phyloP scores from a whole-genome alignment of 2,888 invertebrate genomes.

The Lordiphosa andalusiaca region DNA sequence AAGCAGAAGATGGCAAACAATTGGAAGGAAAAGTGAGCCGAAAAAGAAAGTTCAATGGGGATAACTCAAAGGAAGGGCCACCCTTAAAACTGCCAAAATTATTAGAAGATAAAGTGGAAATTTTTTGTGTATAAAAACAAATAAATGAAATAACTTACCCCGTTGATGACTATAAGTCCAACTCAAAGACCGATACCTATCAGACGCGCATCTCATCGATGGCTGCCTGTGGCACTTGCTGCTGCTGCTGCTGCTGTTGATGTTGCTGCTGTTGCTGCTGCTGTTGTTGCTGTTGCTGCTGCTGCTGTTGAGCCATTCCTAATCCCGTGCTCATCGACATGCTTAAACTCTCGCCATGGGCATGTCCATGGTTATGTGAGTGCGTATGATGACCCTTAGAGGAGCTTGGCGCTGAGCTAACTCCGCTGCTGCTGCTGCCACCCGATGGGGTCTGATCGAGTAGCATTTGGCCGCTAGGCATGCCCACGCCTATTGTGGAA shows the following conservation, averaged over 20 bases:
- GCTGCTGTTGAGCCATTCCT: constrained; percentile 47
- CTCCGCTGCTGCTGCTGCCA: constrained; percentile 78
- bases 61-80: neutral
- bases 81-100: neutral
- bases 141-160: constrained; percentile 73
- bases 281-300: constrained; percentile 79
- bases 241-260: constrained; percentile 80
- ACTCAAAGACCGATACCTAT: constrained; percentile 82
- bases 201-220: constrained; percentile 96
- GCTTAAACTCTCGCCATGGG: constrained; percentile 60
- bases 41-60: neutral
- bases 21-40: neutral
- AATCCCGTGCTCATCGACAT: constrained; percentile 25
- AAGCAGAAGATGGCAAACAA: neutral
- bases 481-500: constrained; percentile 43
- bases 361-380: constrained; percentile 43
- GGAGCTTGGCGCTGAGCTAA: constrained; percentile 79
- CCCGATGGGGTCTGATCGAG: constrained; percentile 77
- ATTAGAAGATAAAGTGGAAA: too few species aligned
- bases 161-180: constrained; percentile 80
- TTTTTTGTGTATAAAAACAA: too few species aligned
- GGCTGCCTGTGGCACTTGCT: constrained; percentile 88
- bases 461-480: constrained; percentile 42
- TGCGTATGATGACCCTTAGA: constrained; percentile 78
- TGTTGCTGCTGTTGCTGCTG: constrained; percentile 81